Evolutionary conservation across 2,113 vertebrate genomes (phyloP), one percentile per base, ranked within the genome.

Genomic region (Podocnemis expansa): DNA sequence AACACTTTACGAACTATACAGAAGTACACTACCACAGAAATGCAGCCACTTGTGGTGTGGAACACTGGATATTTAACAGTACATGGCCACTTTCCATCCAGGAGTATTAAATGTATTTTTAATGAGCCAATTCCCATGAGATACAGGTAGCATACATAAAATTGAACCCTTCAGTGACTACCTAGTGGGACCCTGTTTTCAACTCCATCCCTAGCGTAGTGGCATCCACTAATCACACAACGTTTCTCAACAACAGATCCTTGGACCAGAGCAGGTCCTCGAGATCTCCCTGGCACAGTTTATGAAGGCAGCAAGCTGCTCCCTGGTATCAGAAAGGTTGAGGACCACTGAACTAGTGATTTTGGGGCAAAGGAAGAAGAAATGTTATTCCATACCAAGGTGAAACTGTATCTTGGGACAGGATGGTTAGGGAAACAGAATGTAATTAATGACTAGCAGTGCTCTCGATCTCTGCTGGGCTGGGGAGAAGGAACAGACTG

Each of bases 11-110:
- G 73, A 83, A 25, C 56, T 8, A 8, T 25, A 84, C 10, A 80
- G 56, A 91, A 84, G 34, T n/a, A 81, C 13, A 10, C 4, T 25
- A 47, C 25, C 38, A 63, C 0, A 0, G 8, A 84, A 78, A 16
- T 1, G 21, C 24, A 38, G 6, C 56, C 6, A 0, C 22, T 78
- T 80, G 75, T 82, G n/a, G 51, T 6, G n/a, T 27, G 27, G 56
- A 45, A 43, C 85, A 38, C 89, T 34, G 84, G 85, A 83, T 6
- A 1, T 14, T 47, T 21, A 87, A 60, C 10, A 84, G 10, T 21
- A 34, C 3, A 0, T 49, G 10, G 34, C 19, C n/a, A 38, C 38
- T 51, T 67, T 41, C 34, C 29, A 82, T 10, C 82, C 24, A 84
- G 21, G 41, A 34, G 12, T 19, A n/a, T n/a, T n/a, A 79, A 9